phyloP scores from a whole-genome alignment of 2,113 vertebrate species.

The Vimba vimba region DNA sequence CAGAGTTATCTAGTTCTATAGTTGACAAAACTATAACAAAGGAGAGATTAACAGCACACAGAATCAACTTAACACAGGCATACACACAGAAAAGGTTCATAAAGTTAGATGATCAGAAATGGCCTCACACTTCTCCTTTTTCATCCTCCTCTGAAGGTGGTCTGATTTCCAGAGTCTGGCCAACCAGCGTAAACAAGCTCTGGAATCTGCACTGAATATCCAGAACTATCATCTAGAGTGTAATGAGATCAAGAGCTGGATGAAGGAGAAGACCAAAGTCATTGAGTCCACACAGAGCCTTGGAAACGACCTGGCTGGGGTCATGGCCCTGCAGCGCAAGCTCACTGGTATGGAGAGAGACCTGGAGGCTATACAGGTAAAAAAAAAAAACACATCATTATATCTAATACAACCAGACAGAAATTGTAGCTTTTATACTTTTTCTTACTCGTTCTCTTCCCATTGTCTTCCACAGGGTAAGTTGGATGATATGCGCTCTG shows the following conservation, averaged over 20 bases:
- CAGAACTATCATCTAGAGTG: constrained; percentile 96
- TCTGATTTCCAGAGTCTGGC: constrained; percentile 84
- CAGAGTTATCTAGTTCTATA: not conserved
- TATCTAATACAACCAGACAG: not conserved
- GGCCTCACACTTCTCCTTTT: not conserved
- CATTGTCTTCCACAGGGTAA: constrained; percentile 74
- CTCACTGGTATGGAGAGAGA: constrained; percentile 91
- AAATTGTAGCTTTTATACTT: not conserved
- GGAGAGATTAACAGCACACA: not conserved
- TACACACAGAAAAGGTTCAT: not conserved
- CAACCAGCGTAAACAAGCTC: constrained; percentile 83
- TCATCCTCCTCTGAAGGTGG: constrained; percentile 78
- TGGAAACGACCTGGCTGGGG: constrained; percentile 90
- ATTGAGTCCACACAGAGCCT: constrained; percentile 91
- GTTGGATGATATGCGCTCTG: constrained; percentile 80
- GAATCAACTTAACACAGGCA: not conserved
- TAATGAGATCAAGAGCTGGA: constrained; percentile 92
- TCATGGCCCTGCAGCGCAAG: constrained; percentile 90
- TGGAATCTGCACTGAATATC: constrained; percentile 89
- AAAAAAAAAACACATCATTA: not conserved
- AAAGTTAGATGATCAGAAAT: not conserved
- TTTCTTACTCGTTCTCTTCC: not conserved
- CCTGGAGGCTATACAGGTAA: constrained; percentile 89
- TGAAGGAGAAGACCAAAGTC: constrained; percentile 94
- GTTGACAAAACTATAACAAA: not conserved